Base-by-base conservation (phyloP, 1,140 invertebrate genomes). In the Ridgeia piscesae region DNA sequence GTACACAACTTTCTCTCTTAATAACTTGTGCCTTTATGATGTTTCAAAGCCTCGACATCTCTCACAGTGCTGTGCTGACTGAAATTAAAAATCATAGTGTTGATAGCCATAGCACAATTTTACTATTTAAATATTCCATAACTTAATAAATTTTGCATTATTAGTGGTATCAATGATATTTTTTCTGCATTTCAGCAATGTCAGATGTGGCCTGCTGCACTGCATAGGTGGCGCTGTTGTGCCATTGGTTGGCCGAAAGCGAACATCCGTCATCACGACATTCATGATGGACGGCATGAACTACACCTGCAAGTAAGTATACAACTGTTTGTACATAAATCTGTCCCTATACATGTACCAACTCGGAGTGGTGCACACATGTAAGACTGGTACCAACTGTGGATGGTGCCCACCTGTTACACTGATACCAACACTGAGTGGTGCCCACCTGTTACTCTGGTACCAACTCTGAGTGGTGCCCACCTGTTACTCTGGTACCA, bases 301-400 rank as follows among this genome's bases (percentile, higher is more conserved):
- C 42, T 92, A 92, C 35, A 34, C 91, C 33, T 92, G 92, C 92
- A 92, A 91, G 92, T 91, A 33, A 48, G 89, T 92, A 1, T 34
- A 91, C 31, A 90, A n/a, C 89, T 42, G 35, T 34, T 0, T 34
- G 58, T 21, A 77, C 58, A 14, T 2, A 77, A 77, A 77, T 77
- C 11, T 77, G 58, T 77, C 11, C 0, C 11, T 77, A 21, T 77
- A 77, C 58, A 0, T 50, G 48, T 50, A 21, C 48, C 0, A 50
- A 50, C 48, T 21, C 48, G 8, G 48, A 50, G 48, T 21, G n/a
- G n/a, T n/a, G n/a, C n/a, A n/a, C n/a, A n/a, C n/a, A n/a, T n/a
- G n/a, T 42, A 42, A 42, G 42, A 42, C 42, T 42, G 42, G 4
- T 42, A 42, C 42, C 42, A 42, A 42, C 42, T 42, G 4, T 42